phyloP scores from a whole-genome alignment of 2,888 invertebrate species.

The Nemotelus pantherinus region DNA sequence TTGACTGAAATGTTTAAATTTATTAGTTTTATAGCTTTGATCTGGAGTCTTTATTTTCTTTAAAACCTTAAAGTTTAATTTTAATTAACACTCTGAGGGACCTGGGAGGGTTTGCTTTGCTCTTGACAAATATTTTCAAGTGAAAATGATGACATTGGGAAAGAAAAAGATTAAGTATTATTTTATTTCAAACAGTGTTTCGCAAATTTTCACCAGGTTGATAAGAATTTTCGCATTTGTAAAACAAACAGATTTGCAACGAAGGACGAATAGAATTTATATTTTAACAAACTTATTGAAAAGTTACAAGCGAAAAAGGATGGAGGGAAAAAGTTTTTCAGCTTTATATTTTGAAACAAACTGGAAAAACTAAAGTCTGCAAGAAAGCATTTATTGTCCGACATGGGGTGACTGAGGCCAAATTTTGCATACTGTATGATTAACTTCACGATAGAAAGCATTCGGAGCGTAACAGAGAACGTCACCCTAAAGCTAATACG shows the following conservation, averaged over 20 bases:
- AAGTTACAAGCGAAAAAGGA: slow-evolving; percentile 7
- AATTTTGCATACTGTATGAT: slow-evolving; percentile 21
- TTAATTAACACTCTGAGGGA: neutral
- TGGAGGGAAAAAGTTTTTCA: slow-evolving; percentile 19
- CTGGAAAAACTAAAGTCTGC: slow-evolving; percentile 25
- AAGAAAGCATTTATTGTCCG: slow-evolving; percentile 27
- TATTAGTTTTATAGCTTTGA: neutral
- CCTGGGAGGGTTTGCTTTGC: neutral
- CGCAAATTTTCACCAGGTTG: slow-evolving; percentile 24
- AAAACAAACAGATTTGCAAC: slow-evolving; percentile 20
- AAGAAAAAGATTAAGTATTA: too few relatives aligned
- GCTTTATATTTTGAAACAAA: slow-evolving; percentile 24
- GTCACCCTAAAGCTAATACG: neutral
- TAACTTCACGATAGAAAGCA: slow-evolving; percentile 3
- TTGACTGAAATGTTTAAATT: neutral
- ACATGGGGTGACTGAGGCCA: slow-evolving; percentile 24
- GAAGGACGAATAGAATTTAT: slow-evolving; percentile 24
- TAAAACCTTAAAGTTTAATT: neutral
- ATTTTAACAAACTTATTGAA: slow-evolving; percentile 17
- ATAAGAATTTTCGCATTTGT: slow-evolving; percentile 18
- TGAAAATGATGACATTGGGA: neutral
- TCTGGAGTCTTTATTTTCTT: neutral
- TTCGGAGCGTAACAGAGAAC: neutral
- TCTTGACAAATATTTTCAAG: slow-evolving; percentile 18
- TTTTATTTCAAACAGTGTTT: slow-evolving; percentile 19